Evolutionary conservation across 2,888 invertebrate genomes (phyloP).

Genomic region (Eristalis pertinax): DNA sequence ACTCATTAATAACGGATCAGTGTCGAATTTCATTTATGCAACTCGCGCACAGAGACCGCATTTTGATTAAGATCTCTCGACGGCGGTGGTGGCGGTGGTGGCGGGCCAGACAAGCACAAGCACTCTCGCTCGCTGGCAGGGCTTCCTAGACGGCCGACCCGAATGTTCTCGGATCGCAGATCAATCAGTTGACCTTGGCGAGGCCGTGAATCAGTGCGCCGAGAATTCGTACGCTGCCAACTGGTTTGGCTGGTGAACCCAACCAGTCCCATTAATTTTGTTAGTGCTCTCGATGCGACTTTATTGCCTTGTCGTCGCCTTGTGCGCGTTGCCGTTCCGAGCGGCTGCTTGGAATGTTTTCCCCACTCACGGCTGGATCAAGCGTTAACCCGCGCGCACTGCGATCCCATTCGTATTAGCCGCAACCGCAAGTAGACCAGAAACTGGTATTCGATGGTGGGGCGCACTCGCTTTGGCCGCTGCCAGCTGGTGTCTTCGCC

Average conservation of each 20-base stretch:
- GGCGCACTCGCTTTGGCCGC: neutral
- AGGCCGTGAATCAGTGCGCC: neutral
- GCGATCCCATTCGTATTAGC: slow-evolving; percentile 16
- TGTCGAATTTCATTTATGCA: slow-evolving; percentile 22
- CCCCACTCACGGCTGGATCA: neutral
- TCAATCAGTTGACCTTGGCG: neutral
- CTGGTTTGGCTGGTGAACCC: neutral
- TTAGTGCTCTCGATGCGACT: neutral
- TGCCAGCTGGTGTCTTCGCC: neutral
- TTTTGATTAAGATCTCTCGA: neutral
- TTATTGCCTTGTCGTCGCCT: neutral
- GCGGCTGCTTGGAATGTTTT: slow-evolving; percentile 4
- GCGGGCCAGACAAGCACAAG: neutral
- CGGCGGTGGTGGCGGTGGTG: neutral
- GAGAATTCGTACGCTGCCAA: neutral
- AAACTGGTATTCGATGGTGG: slow-evolving; percentile 48
- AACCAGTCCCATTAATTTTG: neutral
- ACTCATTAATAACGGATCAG: slow-evolving; percentile 16
- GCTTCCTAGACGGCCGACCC: too few species aligned
- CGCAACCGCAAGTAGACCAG: slow-evolving; percentile 25
- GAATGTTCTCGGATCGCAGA: neutral
- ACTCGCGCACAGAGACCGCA: neutral
- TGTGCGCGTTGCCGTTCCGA: neutral
- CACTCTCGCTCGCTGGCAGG: neutral
- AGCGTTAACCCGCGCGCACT: neutral